Evolutionary conservation across 2,113 vertebrate genomes (phyloP).

Genomic region (Azemiops feae): DNA sequence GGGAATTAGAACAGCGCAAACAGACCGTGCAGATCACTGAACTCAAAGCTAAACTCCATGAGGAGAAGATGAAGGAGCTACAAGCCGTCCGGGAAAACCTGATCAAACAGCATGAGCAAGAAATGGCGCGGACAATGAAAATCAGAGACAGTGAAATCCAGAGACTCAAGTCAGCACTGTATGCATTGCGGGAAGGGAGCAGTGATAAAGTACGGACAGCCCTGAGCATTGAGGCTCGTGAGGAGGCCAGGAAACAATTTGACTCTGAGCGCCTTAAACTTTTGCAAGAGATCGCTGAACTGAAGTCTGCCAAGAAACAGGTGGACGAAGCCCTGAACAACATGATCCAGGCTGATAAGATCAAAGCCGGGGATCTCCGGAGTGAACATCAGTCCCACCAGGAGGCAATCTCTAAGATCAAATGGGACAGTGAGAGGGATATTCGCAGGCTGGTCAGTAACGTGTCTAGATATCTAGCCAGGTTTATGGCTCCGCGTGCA

Average conservation of each 20-base stretch:
- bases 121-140: conserved; percentile 88
- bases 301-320: conserved; percentile 91
- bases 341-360: conserved; percentile 96
- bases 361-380: conserved; percentile 93
- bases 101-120: conserved; percentile 94
- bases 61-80: conserved; percentile 96
- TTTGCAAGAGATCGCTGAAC: conserved; percentile 90
- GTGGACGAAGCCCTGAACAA: conserved; percentile 94
- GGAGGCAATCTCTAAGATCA: conserved; percentile 97
- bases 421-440: conserved; percentile 95
- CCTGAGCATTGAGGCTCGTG: conserved; percentile 89
- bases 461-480: not conserved
- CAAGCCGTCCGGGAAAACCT: conserved; percentile 92
- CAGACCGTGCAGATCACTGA: conserved; percentile 93
- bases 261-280: conserved; percentile 95
- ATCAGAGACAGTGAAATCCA: conserved; percentile 94
- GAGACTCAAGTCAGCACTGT: conserved; percentile 88
- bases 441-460: conserved; percentile 92
- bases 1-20: conserved; percentile 95
- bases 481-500: not conserved
- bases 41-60: conserved; percentile 93
- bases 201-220: conserved; percentile 96
- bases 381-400: conserved; percentile 97
- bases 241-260: conserved; percentile 94
- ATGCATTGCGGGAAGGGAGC: conserved; percentile 87